Conservation (phyloP, 2,113 vertebrate genomes). For the Oryzias javanicus region DNA sequence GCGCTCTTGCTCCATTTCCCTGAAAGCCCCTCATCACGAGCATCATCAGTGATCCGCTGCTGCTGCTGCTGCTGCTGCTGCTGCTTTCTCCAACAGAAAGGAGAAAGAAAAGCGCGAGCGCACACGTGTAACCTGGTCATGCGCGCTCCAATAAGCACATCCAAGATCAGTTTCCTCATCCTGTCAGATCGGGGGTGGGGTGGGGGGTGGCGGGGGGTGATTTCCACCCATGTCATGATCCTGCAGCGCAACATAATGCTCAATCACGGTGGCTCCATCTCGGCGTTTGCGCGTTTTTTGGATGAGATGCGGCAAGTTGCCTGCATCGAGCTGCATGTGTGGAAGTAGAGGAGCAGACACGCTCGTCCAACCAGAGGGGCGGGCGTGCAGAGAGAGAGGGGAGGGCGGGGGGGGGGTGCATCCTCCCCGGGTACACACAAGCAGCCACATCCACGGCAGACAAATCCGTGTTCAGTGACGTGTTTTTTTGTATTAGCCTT, state of each 20-base stretch:
- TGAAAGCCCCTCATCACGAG: conserved; percentile 51
- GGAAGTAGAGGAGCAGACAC: conserved; percentile 53
- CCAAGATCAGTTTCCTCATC: conserved; percentile 44
- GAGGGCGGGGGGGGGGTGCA: conserved; percentile 65
- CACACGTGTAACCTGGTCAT: conserved; percentile 33
- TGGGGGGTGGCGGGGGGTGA: too few species aligned
- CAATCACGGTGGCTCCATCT: neutral
- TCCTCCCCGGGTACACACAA: conserved; percentile 65
- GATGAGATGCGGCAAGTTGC: conserved; percentile 75
- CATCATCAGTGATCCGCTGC: conserved; percentile 24
- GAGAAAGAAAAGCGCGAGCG: neutral
- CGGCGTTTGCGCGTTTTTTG: conserved; percentile 15
- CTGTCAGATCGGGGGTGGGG: conserved; percentile 12
- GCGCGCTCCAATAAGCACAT: conserved; percentile 69
- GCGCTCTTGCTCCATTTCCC: conserved; percentile 61
- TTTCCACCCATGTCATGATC: conserved; percentile 22
- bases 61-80: too few species aligned
- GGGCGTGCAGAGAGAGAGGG: conserved; percentile 30
- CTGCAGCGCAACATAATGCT: conserved; percentile 16
- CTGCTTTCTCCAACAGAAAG: too few species aligned
- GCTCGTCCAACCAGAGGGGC: conserved; percentile 54
- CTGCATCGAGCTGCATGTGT: conserved; percentile 54
- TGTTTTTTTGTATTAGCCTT: conserved; percentile 57
- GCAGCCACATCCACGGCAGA: conserved; percentile 70
- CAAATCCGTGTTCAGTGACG: conserved; percentile 75